Conservation (phyloP, 2,113 vertebrate species). For the Heterocephalus glaber region DNA sequence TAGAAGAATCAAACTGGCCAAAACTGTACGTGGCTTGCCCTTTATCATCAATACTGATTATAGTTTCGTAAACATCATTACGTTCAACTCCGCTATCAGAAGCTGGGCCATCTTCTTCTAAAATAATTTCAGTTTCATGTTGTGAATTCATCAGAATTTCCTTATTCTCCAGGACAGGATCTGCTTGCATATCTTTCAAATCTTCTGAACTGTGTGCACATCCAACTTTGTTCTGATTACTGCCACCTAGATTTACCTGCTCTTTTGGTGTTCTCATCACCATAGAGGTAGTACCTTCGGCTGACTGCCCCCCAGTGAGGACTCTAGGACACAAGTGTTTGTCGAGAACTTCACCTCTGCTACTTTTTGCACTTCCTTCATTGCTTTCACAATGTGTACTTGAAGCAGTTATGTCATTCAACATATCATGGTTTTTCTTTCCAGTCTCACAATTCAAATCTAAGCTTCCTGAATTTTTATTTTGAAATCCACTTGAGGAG, state of each 20-base stretch:
- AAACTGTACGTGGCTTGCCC: constrained; percentile 79
- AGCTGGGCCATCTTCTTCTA: constrained; percentile 83
- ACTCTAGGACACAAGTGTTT: not conserved
- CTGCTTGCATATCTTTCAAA: constrained; percentile 69
- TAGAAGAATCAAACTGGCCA: constrained; percentile 92
- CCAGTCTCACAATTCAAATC: constrained; percentile 17
- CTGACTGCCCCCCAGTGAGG: not conserved
- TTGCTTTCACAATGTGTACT: not conserved
- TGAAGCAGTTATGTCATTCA: not conserved
- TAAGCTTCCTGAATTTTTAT: constrained; percentile 59
- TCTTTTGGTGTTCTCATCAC: constrained; percentile 16
- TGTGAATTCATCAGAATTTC: constrained; percentile 80
- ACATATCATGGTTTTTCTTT: constrained; percentile 23
- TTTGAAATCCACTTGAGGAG: constrained; percentile 48
- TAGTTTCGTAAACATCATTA: constrained; percentile 81
- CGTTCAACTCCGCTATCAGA: constrained; percentile 82
- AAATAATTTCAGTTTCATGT: constrained; percentile 80
- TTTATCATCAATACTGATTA: constrained; percentile 81
- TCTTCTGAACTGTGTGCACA: constrained; percentile 64
- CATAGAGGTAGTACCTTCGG: constrained; percentile 44
- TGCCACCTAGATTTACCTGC: constrained; percentile 59
- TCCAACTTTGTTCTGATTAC: constrained; percentile 29
- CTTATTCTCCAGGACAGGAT: constrained; percentile 74
- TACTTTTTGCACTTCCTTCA: not conserved
- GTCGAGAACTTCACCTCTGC: not conserved